Conservation (phyloP, 2,888 invertebrate genomes). For the Hyposoter dolosus region DNA sequence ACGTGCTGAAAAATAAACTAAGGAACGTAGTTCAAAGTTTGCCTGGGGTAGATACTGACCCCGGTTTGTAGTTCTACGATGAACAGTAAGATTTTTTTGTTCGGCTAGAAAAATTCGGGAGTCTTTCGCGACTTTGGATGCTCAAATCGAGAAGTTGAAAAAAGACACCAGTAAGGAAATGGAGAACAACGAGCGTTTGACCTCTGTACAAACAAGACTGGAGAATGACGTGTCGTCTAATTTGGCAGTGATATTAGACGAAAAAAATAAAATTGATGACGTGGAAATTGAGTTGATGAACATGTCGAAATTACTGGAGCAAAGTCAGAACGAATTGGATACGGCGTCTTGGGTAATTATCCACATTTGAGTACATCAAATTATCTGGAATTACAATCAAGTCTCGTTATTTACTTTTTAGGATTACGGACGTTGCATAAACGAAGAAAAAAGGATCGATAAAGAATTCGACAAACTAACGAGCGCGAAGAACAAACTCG, state of each 20-base stretch:
- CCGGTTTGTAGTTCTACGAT: too few relatives aligned
- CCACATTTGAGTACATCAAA: neutral
- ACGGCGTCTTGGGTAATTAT: slow-evolving; percentile 75
- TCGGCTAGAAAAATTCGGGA: slow-evolving; percentile 86
- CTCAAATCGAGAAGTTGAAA: slow-evolving; percentile 89
- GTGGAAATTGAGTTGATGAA: slow-evolving; percentile 87
- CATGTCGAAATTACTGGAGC: slow-evolving; percentile 87
- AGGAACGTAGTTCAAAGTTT: too few relatives aligned
- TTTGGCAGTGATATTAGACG: slow-evolving; percentile 84
- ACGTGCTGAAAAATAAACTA: too few relatives aligned
- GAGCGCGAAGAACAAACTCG: slow-evolving; percentile 87
- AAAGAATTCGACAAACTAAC: slow-evolving; percentile 86
- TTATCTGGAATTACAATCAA: neutral
- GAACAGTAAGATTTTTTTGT: slow-evolving; percentile 47
- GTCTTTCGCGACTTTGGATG: slow-evolving; percentile 86
- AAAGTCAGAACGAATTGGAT: slow-evolving; percentile 88
- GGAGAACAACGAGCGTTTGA: slow-evolving; percentile 88
- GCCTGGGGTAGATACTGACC: too few relatives aligned
- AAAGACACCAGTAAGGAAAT: slow-evolving; percentile 89
- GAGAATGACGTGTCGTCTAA: slow-evolving; percentile 86
- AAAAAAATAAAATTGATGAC: slow-evolving; percentile 85
- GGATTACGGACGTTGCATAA: slow-evolving; percentile 86
- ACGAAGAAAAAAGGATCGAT: slow-evolving; percentile 83
- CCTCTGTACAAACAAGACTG: slow-evolving; percentile 87
- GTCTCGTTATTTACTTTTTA: slow-evolving; percentile 73